Base-by-base conservation (phyloP, 92 coral and sea anemone genomes). In the Bergia puertoricense region DNA sequence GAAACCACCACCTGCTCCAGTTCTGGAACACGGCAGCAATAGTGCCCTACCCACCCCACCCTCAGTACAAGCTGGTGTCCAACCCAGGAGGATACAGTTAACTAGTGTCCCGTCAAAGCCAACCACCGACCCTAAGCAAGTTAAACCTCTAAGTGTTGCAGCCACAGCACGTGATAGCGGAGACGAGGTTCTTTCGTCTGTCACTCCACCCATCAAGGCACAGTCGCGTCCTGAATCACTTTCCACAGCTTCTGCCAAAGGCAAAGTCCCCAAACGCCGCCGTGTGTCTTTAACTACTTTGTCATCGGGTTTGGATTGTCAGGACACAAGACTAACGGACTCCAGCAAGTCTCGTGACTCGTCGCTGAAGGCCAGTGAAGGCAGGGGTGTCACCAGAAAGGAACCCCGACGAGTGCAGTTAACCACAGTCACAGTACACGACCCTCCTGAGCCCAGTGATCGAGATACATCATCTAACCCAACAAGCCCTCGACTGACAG, bases 321-420 rank as follows among this genome's bases (percentile, higher is more conserved):
- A 46, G 36, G 46, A 84, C 44, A 84, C 39, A 36, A 51, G 14
- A n/a, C 1, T 59, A 43, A 4, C 45, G 3, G 74, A 30, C 1
- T 2, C 62, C 11, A 66, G 9, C 36, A n/a, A 14, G 43, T 20
- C 56, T 66, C 39, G 3, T 65, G 78, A 50, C 48, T 43, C 87
- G 45, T 84, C 87, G 4, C n/a, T 57, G 16, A 50, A 45, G 67
- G 8, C 45, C 4, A 30, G 14, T 51, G 46, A 44, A 46, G 10
- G 4, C 54, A 30, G 2, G 2, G 30, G 54, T 30, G 30, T 48
- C 0, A n/a, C 18, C 18, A 46, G 3, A 16, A 71, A 69, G 40
- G 39, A 75, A 71, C 76, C 91, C 3, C 74, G 91, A 48, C 62
- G 91, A 10, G 88, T 88, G 22, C 82, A 50, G 87, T 65, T 81